Percentiles rank a stretch among this genome's conserved stretches.
These are phyloP conservation scores for Cabera pusaria DNA, from an alignment of 2,888 invertebrate species.

Conservation along the genomic window DNA sequence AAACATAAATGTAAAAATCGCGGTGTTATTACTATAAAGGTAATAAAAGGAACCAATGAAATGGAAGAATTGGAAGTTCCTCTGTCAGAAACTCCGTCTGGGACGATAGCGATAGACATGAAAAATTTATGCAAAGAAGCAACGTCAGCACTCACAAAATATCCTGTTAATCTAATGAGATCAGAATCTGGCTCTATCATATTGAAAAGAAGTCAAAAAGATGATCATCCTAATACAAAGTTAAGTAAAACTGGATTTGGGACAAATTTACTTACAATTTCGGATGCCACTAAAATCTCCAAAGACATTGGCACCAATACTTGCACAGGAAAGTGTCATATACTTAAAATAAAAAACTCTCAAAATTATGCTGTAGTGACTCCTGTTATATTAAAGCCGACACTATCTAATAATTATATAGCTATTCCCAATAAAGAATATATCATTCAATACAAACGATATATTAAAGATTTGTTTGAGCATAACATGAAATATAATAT, in stretches of 20 bases:
- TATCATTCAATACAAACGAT: constrained; percentile 45
- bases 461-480: constrained; percentile 37
- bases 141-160: constrained; percentile 26
- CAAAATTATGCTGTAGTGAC: constrained; percentile 32
- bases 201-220: constrained; percentile 27
- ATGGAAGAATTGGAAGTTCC: constrained; percentile 27
- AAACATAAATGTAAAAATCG: constrained; percentile 17
- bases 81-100: constrained; percentile 40
- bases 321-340: constrained; percentile 33
- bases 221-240: constrained; percentile 37
- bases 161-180: constrained; percentile 35
- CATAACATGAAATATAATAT: constrained; percentile 39
- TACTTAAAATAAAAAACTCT: constrained; percentile 41
- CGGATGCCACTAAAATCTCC: too few relatives aligned
- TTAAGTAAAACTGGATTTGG: constrained; percentile 40
- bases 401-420: constrained; percentile 51
- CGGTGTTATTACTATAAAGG: constrained; percentile 23
- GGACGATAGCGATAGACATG: constrained; percentile 38
- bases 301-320: too few relatives aligned
- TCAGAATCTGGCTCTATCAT: constrained; percentile 32
- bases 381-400: constrained; percentile 47
- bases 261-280: constrained; percentile 33
- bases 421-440: constrained; percentile 64
- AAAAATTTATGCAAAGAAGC: constrained; percentile 31
- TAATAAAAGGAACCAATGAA: constrained; percentile 35